Base-by-base conservation (phyloP, 2,888 invertebrate genomes). In the Napeogenes sylphis region DNA sequence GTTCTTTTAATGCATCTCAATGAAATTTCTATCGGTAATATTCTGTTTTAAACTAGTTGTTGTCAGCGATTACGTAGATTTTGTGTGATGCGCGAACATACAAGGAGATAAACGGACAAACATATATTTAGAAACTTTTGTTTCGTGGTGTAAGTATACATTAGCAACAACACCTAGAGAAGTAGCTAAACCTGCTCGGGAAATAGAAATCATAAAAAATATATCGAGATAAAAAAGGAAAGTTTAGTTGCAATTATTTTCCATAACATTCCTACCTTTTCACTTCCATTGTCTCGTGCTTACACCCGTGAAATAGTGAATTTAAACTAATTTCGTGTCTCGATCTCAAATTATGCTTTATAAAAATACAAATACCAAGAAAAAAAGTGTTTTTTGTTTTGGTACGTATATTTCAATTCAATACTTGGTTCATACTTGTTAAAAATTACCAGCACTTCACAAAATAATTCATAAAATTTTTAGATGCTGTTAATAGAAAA, bases 231-330 rank as follows among this genome's bases (percentile, higher is more conserved):
- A 65, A 58, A 64, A 61, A 65, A 64, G 56, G 71, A 68, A 71
- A 71, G 70, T 71, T 70, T 67, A 68, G 64, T 64, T 63, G 69
- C 74, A 75, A 79, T 82, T 80, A 75, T 82, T 77, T 82, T 79
- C 76, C 75, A 76, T 71, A 72, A 68, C 76, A 77, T 77, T 80
- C 76, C 74, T 73, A 71, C 71, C 82, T 86, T 87, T 89, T 89
- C 87, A 81, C 89, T 84, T 79, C 87, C 75, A 87, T 90, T 90
- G 90, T 90, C 73, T 79, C 62, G 73, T 82, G 87, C 68, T 79
- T 83, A 83, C 64, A 60, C 80, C 79, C 90, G 86, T 88, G 80
- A 84, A 86, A 83, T 84, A 82, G 56, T 67, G 38, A 56, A 61
- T 56, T 61, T 61, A 61, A 45, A 58, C 51, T 33, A 58, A 62